phyloP scores from a whole-genome alignment of 2,797 vertebrate genomes.

The Apodemus agrarius region DNA sequence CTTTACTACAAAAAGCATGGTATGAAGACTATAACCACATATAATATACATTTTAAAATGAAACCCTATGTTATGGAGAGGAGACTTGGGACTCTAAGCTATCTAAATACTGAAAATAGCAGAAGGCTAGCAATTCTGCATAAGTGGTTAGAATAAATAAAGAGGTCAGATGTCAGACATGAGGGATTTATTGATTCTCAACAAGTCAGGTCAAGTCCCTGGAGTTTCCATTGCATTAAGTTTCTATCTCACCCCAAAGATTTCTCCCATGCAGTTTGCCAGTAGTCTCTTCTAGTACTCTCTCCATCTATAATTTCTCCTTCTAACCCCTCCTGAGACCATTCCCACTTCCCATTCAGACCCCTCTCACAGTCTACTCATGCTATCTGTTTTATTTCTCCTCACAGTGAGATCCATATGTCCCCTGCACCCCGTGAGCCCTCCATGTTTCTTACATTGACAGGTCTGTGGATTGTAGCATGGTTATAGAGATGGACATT shows the following conservation, averaged over 20 bases:
- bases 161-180: not conserved
- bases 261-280: not conserved
- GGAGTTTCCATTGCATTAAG: not conserved
- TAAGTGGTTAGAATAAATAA: not conserved
- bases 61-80: not conserved
- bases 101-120: not conserved
- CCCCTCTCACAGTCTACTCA: no score
- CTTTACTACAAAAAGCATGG: no score
- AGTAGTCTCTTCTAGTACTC: not conserved
- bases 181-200: not conserved
- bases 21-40: not conserved
- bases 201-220: not conserved
- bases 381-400: not conserved
- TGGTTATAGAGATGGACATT: not conserved
- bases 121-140: not conserved
- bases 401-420: not conserved
- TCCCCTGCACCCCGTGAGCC: not conserved
- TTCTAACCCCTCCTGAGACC: not conserved
- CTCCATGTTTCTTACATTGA: not conserved
- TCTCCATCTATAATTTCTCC: not conserved
- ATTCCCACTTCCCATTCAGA: not conserved
- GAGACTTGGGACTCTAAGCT: not conserved
- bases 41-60: not conserved
- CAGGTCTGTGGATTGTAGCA: not conserved
- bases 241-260: not conserved